These are phyloP conservation scores for Octodonta nipae DNA, from an alignment of 2,888 invertebrate species.

Conservation along the genomic window DNA sequence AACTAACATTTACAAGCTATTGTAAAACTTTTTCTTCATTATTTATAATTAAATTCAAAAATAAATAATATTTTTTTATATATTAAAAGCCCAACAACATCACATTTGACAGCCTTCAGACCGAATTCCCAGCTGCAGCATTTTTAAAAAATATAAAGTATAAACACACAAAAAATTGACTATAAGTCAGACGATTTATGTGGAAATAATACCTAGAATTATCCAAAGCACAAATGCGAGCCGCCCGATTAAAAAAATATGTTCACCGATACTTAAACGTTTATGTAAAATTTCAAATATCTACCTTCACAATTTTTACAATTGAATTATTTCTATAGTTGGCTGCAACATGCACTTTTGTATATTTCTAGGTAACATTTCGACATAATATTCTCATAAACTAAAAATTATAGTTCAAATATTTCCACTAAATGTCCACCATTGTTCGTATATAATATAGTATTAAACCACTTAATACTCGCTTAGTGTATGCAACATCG, in stretches of 20 bases:
- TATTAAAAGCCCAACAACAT: constrained; percentile 13
- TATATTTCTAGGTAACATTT: neutral
- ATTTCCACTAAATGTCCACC: constrained; percentile 1
- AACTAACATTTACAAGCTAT: too few relatives aligned
- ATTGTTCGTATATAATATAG: neutral
- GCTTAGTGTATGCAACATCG: constrained; percentile 22
- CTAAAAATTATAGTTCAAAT: constrained; percentile 2
- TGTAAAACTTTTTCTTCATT: too few relatives aligned
- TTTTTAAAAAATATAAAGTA: constrained; percentile 3
- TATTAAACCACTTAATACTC: constrained; percentile 21
- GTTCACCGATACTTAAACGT: too few relatives aligned
- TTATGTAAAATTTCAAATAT: too few relatives aligned
- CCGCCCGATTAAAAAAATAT: too few relatives aligned
- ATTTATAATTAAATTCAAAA: constrained; percentile 9
- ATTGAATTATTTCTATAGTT: too few relatives aligned
- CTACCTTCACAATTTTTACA: neutral
- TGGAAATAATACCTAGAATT: constrained; percentile 11
- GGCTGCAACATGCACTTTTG: neutral
- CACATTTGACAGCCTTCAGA: constrained; percentile 10
- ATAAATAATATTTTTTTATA: constrained; percentile 10
- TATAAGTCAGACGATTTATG: constrained; percentile 5
- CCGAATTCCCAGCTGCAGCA: constrained; percentile 11
- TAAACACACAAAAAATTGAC: constrained; percentile 6
- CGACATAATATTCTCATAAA: too few relatives aligned
- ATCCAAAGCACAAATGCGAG: too few relatives aligned